Conservation (phyloP, 2,888 invertebrate genomes). For the Melipona beecheii region DNA sequence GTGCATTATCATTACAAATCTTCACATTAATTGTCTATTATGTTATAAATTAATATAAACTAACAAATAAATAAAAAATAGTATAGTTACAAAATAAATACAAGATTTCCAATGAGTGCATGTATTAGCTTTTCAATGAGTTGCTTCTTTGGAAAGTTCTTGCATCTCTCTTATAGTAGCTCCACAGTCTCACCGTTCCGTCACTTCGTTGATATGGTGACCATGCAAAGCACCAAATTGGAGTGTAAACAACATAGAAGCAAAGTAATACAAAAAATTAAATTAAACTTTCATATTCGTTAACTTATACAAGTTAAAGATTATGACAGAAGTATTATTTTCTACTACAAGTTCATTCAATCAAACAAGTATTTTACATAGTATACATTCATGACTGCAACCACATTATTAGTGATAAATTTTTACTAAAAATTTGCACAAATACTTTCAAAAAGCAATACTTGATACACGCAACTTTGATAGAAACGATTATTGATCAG, state of each 20-base stretch:
- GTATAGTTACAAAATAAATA: slow-evolving; percentile 73
- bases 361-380: slow-evolving; percentile 44
- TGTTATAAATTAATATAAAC: slow-evolving; percentile 52
- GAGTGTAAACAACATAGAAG: slow-evolving; percentile 80
- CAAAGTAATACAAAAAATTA: slow-evolving; percentile 72
- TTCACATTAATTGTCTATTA: slow-evolving; percentile 22
- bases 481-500: slow-evolving; percentile 19
- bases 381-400: slow-evolving; percentile 51
- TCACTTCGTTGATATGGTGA: slow-evolving; percentile 80
- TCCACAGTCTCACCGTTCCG: slow-evolving; percentile 82
- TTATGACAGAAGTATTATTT: slow-evolving; percentile 31
- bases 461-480: slow-evolving; percentile 24
- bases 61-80: slow-evolving; percentile 61
- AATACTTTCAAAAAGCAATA: slow-evolving; percentile 48
- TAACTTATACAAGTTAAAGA: slow-evolving; percentile 31
- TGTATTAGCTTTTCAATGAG: slow-evolving; percentile 81
- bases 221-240: slow-evolving; percentile 83
- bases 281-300: slow-evolving; percentile 58
- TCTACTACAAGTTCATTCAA: slow-evolving; percentile 46
- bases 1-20: slow-evolving; percentile 63
- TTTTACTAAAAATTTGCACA: slow-evolving; percentile 34
- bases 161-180: slow-evolving; percentile 80
- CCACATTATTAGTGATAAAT: slow-evolving; percentile 35
- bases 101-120: slow-evolving; percentile 52
- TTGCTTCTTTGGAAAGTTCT: slow-evolving; percentile 82